Base-by-base conservation (phyloP, 1,140 invertebrate genomes). In the Adelges cooleyi region DNA sequence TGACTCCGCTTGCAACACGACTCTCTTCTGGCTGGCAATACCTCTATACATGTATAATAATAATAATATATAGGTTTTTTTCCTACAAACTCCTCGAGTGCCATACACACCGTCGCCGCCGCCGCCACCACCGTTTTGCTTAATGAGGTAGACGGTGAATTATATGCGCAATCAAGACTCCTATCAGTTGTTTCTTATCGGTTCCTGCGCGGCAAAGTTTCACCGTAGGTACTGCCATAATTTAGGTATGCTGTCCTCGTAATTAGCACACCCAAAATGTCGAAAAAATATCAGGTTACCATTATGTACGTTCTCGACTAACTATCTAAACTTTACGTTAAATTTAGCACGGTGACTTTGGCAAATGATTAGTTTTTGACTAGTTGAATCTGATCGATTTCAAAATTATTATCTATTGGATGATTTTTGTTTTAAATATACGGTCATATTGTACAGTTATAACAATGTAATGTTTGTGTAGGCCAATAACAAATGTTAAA, bases 61-160 rank as follows among this genome's bases (percentile, higher is more conserved):
- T n/a, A n/a, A n/a, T n/a, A n/a, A n/a, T 62, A 1, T 53, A 33
- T 33, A 33, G 33, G 22, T 38, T 53, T 36, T 53, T 38, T 22
- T 22, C 10, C 15, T 27, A 23, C 40, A 59, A n/a, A 40, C 27
- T 44, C 53, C 40, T 11, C 11, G 11, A 25, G 42, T 17, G 13
- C 22, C 29, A 5, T 33, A 33, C 5, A 33, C 5, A 33, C 29
- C 29, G 5, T 33, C 29, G 29, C 29, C 29, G 13, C 40, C 29
- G n/a, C n/a, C n/a, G n/a, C n/a, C n/a, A n/a, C n/a, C n/a, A n/a
- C n/a, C n/a, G n/a, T n/a, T n/a, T n/a, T n/a, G 54, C 42, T 62
- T 62, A 62, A 62, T 62, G 56, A 62, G 56, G 56, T 62, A 62
- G 25, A 62, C 44, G 40, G 56, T 62, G 56, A 62, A 62, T 62